Conservation (phyloP, 1,140 invertebrate genomes). For the Drosophila ironensis region DNA sequence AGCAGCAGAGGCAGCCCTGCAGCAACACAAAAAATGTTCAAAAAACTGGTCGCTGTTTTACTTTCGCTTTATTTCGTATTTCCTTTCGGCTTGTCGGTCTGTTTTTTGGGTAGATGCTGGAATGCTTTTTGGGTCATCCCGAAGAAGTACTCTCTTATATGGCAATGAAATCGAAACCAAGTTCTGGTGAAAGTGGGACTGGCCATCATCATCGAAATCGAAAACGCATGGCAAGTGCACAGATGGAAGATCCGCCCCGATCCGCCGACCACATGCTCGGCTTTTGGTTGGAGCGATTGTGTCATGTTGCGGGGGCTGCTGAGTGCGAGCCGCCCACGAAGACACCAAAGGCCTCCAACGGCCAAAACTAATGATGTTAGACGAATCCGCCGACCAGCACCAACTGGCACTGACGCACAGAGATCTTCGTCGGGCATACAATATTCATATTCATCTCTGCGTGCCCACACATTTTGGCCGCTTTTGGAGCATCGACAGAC, state of each 20-base stretch:
- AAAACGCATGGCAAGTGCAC: slow-evolving; percentile 76
- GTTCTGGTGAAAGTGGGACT: slow-evolving; percentile 75
- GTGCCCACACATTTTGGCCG: slow-evolving; percentile 24
- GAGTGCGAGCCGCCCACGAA: slow-evolving; percentile 26
- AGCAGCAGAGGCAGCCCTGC: slow-evolving; percentile 59
- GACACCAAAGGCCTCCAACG: slow-evolving; percentile 24
- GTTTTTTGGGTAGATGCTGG: slow-evolving; percentile 37
- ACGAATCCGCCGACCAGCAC: slow-evolving; percentile 35
- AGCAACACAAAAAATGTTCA: slow-evolving; percentile 34
- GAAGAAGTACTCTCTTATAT: slow-evolving; percentile 41
- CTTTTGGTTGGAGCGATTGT: slow-evolving; percentile 49
- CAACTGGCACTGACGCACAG: slow-evolving; percentile 39
- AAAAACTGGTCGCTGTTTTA: slow-evolving; percentile 75
- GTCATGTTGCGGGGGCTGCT: slow-evolving; percentile 47
- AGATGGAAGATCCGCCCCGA: slow-evolving; percentile 28
- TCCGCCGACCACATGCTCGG: slow-evolving; percentile 27
- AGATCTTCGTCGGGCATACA: neutral
- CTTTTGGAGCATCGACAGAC: slow-evolving; percentile 24
- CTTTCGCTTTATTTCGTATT: slow-evolving; percentile 66
- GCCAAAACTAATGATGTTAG: slow-evolving; percentile 47
- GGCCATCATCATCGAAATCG: slow-evolving; percentile 37
- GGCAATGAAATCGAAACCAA: slow-evolving; percentile 73
- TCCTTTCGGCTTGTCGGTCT: slow-evolving; percentile 42
- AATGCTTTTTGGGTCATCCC: slow-evolving; percentile 40
- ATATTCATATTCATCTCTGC: slow-evolving; percentile 4